Evolutionary conservation across 2,113 vertebrate species (phyloP), one percentile per base, ranked within the genome.

Genomic region (Equus quagga): DNA sequence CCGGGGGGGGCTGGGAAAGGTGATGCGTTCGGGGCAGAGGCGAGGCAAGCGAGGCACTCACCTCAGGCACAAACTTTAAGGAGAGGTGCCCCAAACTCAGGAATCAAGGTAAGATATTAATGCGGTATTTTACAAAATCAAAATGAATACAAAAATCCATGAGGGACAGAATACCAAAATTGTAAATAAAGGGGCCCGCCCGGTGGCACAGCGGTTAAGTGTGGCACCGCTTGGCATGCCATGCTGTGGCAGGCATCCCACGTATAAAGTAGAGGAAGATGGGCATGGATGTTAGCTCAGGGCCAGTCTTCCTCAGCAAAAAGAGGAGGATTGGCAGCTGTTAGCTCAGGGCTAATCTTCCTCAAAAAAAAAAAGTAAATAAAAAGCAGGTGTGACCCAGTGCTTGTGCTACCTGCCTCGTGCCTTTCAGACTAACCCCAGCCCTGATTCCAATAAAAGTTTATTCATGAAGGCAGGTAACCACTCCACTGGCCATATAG

Each of bases 71-170:
- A 19, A 36, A 46, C 49, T 84, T 49, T 28, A 51, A 84, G 51
- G 24, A 24, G 41, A 17, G 10, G 3, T 19, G 31, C 58, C 14
- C 24, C 33, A 15, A 82, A 4, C 56, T 94, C 41, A 44, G 36
- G 17, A 31, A 58, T 64, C 62, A 64, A 81, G 36, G n/a, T 33
- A 36, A 49, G 24, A 3, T 79, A n/a, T 75, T 62, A 69, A 70
- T 60, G 89, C 41, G 26, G n/a, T 49, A 62, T 46, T 41, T 91
- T 75, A 46, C 58, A 51, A 51, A 73, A 80, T 81, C 58, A 70
- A 88, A 91, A 73, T 36, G 24, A 93, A 82, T 64, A 13, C 86
- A 86, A 64, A 75, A 76, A 14, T 65, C 26, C 28, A 44, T 26
- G 9, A 24, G 18, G 33, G 31, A 54, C 58, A 26, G 51, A 69